Conservation (phyloP, 2,113 vertebrate species). For the Prunella fulvescens region DNA sequence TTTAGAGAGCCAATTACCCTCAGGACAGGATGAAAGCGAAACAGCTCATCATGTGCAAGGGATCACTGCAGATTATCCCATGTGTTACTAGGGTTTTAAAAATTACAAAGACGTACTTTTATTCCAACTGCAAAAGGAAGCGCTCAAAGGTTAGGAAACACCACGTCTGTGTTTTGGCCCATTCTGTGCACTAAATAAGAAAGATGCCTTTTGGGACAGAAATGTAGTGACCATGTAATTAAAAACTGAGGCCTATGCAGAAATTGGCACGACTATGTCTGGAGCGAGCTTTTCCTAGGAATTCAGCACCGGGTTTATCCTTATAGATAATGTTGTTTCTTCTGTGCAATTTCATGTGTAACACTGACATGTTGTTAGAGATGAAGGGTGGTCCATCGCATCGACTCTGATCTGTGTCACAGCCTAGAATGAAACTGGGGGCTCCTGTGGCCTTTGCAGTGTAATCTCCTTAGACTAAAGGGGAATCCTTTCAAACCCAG, state of each 20-base stretch:
- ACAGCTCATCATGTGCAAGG: background rate
- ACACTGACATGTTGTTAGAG: background rate
- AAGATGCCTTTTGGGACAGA: background rate
- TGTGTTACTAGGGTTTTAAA: background rate
- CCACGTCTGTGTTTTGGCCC: accelerated
- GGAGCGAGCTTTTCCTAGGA: background rate
- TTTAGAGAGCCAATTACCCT: background rate
- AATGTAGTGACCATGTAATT: background rate
- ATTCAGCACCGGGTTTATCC: background rate
- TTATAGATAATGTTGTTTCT: background rate
- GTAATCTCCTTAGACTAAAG: background rate
- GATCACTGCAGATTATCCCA: background rate
- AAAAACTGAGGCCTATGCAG: background rate
- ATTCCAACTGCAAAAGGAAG: background rate
- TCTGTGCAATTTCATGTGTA: background rate
- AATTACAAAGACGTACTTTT: accelerated
- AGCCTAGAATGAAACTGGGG: accelerated
- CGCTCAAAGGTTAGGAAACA: background rate
- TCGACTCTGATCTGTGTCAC: too few species aligned
- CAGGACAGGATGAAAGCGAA: accelerated
- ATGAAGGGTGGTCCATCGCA: accelerated
- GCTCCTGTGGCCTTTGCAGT: accelerated
- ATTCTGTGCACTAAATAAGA: background rate
- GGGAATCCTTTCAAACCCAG: background rate
- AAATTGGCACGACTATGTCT: accelerated